phyloP scores from a whole-genome alignment of 2,888 invertebrate species.

The Synergus laeviventris region DNA sequence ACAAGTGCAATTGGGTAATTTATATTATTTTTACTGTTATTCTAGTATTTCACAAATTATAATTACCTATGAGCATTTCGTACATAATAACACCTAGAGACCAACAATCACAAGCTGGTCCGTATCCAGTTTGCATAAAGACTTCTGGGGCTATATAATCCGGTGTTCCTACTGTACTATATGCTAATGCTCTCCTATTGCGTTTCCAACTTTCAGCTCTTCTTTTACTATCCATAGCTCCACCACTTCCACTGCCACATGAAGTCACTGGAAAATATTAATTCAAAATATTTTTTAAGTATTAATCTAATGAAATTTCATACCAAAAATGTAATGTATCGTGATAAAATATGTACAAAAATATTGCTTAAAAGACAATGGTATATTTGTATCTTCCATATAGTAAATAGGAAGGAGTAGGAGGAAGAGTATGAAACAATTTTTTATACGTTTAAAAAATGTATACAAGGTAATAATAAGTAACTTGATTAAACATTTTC shows the following conservation, averaged over 20 bases:
- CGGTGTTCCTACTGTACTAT: conserved; percentile 97
- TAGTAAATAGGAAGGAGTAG: too few relatives aligned
- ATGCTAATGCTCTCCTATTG: conserved; percentile 95
- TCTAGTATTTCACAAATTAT: neutral
- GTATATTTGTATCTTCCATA: too few relatives aligned
- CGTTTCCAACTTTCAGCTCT: conserved; percentile 99
- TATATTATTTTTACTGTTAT: too few relatives aligned
- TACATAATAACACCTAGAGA: conserved; percentile 99
- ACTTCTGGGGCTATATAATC: conserved; percentile 99
- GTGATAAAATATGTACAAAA: too few relatives aligned
- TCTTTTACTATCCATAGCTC: conserved; percentile 97
- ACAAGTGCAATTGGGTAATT: too few relatives aligned
- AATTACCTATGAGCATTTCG: conserved; percentile 97
- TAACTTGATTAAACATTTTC: too few relatives aligned
- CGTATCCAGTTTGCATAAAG: conserved; percentile 98
- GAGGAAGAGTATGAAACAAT: too few relatives aligned
- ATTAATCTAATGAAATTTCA: too few relatives aligned
- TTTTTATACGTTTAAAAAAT: too few relatives aligned
- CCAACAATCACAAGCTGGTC: conserved; percentile 99
- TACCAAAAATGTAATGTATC: too few relatives aligned
- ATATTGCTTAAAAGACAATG: too few relatives aligned
- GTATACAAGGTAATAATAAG: too few relatives aligned
- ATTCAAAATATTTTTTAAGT: neutral
- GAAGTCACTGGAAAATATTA: conserved; percentile 66
- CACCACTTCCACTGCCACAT: conserved; percentile 74